phyloP scores from a whole-genome alignment of 2,888 invertebrate species.

The Dinocampus coccinellae region DNA sequence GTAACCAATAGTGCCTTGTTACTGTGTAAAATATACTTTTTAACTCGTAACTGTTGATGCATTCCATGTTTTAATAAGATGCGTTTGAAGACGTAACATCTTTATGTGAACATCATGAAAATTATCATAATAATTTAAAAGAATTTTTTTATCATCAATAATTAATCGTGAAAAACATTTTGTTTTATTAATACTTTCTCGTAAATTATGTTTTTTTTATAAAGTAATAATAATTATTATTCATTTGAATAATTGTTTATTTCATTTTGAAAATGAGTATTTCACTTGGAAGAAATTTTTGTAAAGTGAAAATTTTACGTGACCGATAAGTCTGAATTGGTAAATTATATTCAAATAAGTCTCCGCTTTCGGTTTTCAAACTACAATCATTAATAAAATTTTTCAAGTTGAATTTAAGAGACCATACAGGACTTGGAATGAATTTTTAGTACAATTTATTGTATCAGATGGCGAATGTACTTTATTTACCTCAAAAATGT shows the following conservation, averaged over 20 bases:
- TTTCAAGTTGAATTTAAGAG: too few relatives aligned
- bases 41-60: not conserved
- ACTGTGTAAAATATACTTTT: not conserved
- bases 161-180: too few relatives aligned
- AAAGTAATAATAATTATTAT: too few relatives aligned
- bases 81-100: not conserved
- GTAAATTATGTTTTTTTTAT: too few relatives aligned
- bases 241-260: too few relatives aligned
- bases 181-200: too few relatives aligned
- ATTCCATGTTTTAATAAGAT: not conserved
- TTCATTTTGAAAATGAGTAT: not conserved
- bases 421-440: too few relatives aligned
- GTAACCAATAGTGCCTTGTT: slow-evolving; percentile 4
- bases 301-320: not conserved
- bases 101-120: not conserved
- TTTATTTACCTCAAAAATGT: too few relatives aligned
- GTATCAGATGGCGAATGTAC: too few relatives aligned
- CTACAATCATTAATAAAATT: not conserved
- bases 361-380: not conserved
- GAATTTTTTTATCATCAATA: too few relatives aligned
- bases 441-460: too few relatives aligned
- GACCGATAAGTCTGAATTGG: not conserved
- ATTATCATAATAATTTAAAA: not conserved
- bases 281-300: not conserved
- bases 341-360: not conserved